Percentiles rank a stretch among this genome's conserved stretches.
Evolutionary conservation across 2,797 vertebrate species (phyloP).

Genomic region (Oreonectes daqikongensis): DNA sequence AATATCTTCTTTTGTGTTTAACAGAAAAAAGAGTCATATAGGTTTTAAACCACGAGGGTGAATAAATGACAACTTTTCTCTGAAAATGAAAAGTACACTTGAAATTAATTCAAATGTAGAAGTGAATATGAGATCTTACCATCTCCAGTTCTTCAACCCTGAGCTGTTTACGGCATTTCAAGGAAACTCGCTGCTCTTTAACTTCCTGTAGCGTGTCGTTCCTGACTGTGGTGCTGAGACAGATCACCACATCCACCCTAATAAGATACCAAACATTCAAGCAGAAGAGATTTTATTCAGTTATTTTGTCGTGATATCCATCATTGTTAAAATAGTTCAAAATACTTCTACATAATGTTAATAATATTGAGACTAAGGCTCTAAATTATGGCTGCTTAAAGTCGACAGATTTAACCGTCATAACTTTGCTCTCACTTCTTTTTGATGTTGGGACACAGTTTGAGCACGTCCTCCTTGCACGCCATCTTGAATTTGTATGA

Average conservation of each 20-base stretch:
- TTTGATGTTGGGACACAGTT: slow-evolving; percentile 96
- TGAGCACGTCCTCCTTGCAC: slow-evolving; percentile 97
- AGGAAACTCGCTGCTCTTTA: slow-evolving; percentile 91
- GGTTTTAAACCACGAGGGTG: too few relatives aligned
- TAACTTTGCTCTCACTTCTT: slow-evolving; percentile 84
- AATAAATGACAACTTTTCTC: too few relatives aligned
- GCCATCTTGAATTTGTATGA: slow-evolving; percentile 99
- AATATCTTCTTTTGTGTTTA: too few relatives aligned
- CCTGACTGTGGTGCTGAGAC: slow-evolving; percentile 93
- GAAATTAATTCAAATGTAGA: not conserved
- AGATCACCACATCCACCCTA: slow-evolving; percentile 97
- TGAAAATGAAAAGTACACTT: too few relatives aligned
- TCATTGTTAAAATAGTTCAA: not conserved
- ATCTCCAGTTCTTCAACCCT: slow-evolving; percentile 96
- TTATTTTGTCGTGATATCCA: not conserved
- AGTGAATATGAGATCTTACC: slow-evolving; percentile 70
- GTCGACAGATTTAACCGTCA: not conserved
- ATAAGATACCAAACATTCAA: not conserved
- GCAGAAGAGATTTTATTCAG: too few relatives aligned
- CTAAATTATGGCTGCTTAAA: too few relatives aligned
- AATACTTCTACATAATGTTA: too few relatives aligned
- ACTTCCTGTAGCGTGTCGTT: slow-evolving; percentile 94
- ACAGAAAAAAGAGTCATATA: too few relatives aligned
- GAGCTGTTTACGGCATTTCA: slow-evolving; percentile 96
- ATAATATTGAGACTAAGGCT: too few relatives aligned